phyloP scores from a whole-genome alignment of 2,797 vertebrate species.

The Ataeniobius toweri region DNA sequence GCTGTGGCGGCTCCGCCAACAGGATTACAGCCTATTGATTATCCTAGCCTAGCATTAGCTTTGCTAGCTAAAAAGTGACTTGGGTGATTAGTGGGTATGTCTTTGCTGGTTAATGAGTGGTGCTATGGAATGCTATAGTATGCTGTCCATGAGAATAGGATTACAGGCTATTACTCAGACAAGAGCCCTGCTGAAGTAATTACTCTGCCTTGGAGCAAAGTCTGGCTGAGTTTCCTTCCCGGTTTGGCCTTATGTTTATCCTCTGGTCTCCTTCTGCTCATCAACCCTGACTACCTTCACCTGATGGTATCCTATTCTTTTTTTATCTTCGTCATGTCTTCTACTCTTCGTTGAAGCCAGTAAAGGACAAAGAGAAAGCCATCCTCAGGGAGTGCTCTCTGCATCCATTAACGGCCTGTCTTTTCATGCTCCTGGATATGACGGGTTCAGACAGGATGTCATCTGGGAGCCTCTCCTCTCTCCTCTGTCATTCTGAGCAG shows the following conservation, averaged over 20 bases:
- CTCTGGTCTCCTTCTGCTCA: slow-evolving; percentile 19
- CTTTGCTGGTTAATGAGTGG: slow-evolving; percentile 70
- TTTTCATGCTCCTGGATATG: slow-evolving; percentile 52
- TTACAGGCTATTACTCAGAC: slow-evolving; percentile 79
- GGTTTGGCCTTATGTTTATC: slow-evolving; percentile 40
- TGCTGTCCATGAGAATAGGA: slow-evolving; percentile 74
- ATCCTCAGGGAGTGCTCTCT: slow-evolving; percentile 39
- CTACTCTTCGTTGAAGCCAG: slow-evolving; percentile 32
- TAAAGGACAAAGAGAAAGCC: slow-evolving; percentile 38
- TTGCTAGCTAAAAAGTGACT: slow-evolving; percentile 51
- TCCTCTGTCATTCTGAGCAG: slow-evolving; percentile 11
- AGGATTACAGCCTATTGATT: slow-evolving; percentile 79
- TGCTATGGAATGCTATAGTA: slow-evolving; percentile 57
- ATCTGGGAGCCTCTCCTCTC: slow-evolving; percentile 32
- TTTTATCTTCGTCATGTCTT: slow-evolving; percentile 21
- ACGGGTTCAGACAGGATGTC: slow-evolving; percentile 63
- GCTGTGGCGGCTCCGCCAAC: slow-evolving; percentile 64
- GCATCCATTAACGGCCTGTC: slow-evolving; percentile 57
- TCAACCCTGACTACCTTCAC: slow-evolving; percentile 30
- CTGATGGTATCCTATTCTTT: slow-evolving; percentile 16
- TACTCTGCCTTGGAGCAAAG: slow-evolving; percentile 63
- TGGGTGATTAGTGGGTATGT: slow-evolving; percentile 69
- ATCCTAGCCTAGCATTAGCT: slow-evolving; percentile 74
- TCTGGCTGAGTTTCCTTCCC: slow-evolving; percentile 38
- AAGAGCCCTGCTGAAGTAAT: slow-evolving; percentile 65